Conservation (phyloP, 2,113 vertebrate genomes). For the Proterorhinus semilunaris region DNA sequence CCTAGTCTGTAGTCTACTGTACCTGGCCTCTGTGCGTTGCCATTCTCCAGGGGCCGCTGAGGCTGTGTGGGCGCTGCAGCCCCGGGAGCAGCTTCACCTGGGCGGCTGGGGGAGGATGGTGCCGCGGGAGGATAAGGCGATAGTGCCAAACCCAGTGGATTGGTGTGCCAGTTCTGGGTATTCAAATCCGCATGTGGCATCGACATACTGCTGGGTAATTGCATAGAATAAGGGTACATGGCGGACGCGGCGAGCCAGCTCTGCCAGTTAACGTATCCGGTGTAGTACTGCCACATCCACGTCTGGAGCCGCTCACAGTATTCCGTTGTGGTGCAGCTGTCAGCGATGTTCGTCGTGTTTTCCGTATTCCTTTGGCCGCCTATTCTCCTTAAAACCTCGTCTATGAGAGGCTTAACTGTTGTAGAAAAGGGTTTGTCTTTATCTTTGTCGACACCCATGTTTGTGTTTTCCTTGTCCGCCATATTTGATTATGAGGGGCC, state of each 20-base stretch:
- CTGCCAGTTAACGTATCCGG: constrained; percentile 87
- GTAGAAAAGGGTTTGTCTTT: constrained; percentile 21
- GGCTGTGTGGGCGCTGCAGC: constrained; percentile 39
- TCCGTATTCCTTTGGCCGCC: neutral
- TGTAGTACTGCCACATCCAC: constrained; percentile 96
- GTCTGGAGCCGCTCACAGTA: constrained; percentile 89
- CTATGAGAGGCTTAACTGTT: constrained; percentile 12
- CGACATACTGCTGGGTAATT: constrained; percentile 34
- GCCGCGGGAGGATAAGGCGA: constrained; percentile 34
- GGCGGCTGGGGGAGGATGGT: constrained; percentile 23
- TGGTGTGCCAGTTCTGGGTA: constrained; percentile 51
- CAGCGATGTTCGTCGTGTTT: neutral
- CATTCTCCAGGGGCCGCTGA: constrained; percentile 62
- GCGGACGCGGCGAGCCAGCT: constrained; percentile 75
- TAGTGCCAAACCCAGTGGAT: constrained; percentile 45
- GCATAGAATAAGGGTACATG: constrained; percentile 65
- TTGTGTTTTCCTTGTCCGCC: constrained; percentile 69
- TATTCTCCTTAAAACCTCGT: neutral
- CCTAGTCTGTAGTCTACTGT: neutral
- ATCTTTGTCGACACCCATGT: constrained; percentile 48
- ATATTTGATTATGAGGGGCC: constrained; percentile 60
- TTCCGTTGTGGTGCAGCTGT: constrained; percentile 71
- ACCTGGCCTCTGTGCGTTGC: constrained; percentile 69
- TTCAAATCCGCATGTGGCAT: constrained; percentile 40
- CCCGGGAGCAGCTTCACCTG: constrained; percentile 40